These are phyloP conservation scores for Periophthalmus magnuspinnatus DNA, from an alignment of 2,797 vertebrate species.

Conservation along the genomic window DNA sequence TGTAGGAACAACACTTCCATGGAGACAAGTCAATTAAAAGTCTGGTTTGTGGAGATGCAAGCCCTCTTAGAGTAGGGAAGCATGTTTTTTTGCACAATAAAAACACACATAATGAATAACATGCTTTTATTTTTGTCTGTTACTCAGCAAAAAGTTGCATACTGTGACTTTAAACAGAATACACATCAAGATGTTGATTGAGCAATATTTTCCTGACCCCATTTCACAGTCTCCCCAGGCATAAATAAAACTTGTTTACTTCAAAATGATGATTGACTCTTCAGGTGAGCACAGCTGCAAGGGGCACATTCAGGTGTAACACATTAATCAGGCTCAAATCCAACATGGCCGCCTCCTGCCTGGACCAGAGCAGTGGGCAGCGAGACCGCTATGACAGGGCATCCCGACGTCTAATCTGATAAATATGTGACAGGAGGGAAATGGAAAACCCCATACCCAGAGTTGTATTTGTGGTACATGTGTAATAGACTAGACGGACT, in stretches of 20 bases:
- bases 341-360: conserved; percentile 19
- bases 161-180: not conserved
- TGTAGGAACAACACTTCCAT: too few relatives aligned
- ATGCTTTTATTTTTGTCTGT: too few relatives aligned
- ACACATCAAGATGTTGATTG: not conserved
- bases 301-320: conserved; percentile 26
- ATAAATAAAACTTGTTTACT: not conserved
- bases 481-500: conserved; percentile 47
- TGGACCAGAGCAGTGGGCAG: conserved; percentile 35
- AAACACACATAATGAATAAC: too few relatives aligned
- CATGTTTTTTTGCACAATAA: too few relatives aligned
- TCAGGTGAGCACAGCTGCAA: conserved; percentile 7
- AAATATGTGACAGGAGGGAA: conserved; percentile 43
- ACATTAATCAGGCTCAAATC: conserved; percentile 32
- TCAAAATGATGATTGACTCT: conserved; percentile 21
- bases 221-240: not conserved
- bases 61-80: too few relatives aligned
- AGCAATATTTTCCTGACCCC: not conserved
- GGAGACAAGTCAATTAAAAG: too few relatives aligned
- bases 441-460: conserved; percentile 27
- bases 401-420: conserved; percentile 47
- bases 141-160: too few relatives aligned
- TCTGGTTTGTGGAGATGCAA: too few relatives aligned
- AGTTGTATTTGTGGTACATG: conserved; percentile 31
- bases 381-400: conserved; percentile 50